Base-by-base conservation (phyloP, 2,888 invertebrate genomes). In the Athripsodes cinereus region DNA sequence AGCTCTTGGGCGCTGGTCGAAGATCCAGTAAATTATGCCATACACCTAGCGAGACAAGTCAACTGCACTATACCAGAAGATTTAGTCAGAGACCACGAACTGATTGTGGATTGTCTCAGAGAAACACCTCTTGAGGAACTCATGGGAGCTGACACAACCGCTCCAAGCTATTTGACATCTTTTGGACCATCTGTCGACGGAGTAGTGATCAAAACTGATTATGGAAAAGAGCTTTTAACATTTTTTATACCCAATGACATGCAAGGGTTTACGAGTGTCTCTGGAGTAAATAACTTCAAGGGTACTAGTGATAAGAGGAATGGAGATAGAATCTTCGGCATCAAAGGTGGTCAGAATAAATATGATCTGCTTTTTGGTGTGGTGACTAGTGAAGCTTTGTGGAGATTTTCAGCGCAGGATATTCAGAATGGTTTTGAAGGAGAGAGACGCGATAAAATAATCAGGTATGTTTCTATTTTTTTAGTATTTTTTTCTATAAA, bases 161-260 rank as follows among this genome's bases (percentile, higher is more conserved):
- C 90, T 3, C 92, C 92, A 1, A 88, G 88, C 55, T 92, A 90
- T 70, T 74, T 92, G 52, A 90, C 88, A 63, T 87, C 92, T 0
- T 96, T 96, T 68, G 96, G 96, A 0, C 96, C 96, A 1, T 92
- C 93, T 67, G 92, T 95, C 47, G 96, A 96, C 70, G 95, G 93
- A 53, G 94, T 96, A 56, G 94, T 96, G 59, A 93, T 96, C 65
- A 88, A 90, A 74, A 86, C 90, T 31, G 91, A 92, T 71, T 90
- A 90, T 69, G 90, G 90, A 53, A 90, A 90, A 71, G 88, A 89
- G 68, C 75, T 88, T 8, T 77, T 88, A 18, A 87, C 88, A 6
- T 88, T 84, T 68, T 84, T 88, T 69, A 82, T 82, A 64, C 84
- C 85, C 0, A 83, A 84, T 60, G 85, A 84, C 65, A 76, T 84